Evolutionary conservation across 2,797 vertebrate species (phyloP), one percentile per base, ranked within the genome.

Genomic region (Novumbra hubbsi): DNA sequence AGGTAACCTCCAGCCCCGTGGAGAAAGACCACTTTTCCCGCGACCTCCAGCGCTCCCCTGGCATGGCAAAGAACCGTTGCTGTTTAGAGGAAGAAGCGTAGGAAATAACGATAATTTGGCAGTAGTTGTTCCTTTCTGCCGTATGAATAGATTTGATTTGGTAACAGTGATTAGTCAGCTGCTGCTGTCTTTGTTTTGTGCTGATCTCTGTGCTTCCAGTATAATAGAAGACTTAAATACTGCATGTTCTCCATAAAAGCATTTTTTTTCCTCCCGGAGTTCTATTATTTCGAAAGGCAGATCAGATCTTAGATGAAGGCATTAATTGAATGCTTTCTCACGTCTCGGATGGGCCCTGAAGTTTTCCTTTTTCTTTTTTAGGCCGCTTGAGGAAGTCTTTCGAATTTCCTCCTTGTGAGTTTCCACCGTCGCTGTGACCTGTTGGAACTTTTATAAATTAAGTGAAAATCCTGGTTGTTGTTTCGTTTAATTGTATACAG

Each of bases 1-100:
- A 87, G 85, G 89, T 89, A 86, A 90, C 91, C 88, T 90, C 86
- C 84, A 84, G 78, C 85, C 84, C 85, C 88, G 76, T 83, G 80
- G 81, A 88, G 88, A 89, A 83, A 83, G 86, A 91, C 83, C 81
- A 88, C 88, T 86, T 90, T 90, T 87, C 80, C 84, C 80, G 80
- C 87, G 85, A 88, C 86, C 88, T 87, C 72, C 66, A 30, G 71
- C 28, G 73, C 80, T 86, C 15, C 2, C 2, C 79, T 79, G 81
- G 79, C 77, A 84, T 78, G 85, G 86, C 85, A 89, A 85, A 87
- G 75, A 57, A 72, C 55, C 70, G 75, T 45, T 80, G 74, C 76
- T 81, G 83, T 84, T 57, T n/a, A 19, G n/a, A 55, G 8, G 21
- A 70, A 84, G 78, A 76, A 38, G 45, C 62, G 19, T 19, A 4